Percentiles rank a stretch among this genome's conserved stretches.
Conservation (phyloP, 2,888 invertebrate genomes). For the Loripinus fragilis region DNA sequence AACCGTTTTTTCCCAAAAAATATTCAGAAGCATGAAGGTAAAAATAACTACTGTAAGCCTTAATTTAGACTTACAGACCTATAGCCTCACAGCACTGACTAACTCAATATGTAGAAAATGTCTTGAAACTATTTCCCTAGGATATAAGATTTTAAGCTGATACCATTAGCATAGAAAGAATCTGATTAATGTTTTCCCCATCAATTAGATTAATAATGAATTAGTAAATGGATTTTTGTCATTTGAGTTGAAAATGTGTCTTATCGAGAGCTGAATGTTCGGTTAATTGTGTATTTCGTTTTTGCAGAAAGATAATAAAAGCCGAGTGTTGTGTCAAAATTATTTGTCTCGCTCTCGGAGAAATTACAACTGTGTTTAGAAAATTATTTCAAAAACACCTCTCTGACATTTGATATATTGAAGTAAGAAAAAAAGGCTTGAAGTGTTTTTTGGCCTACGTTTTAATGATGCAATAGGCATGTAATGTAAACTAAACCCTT, state of each 20-base stretch:
- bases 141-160: slow-evolving; percentile 22
- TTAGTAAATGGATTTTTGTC: slow-evolving; percentile 61
- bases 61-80: no score
- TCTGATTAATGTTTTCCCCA: slow-evolving; percentile 22
- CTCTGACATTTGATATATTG: not conserved
- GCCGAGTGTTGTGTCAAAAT: slow-evolving; percentile 3
- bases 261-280: slow-evolving; percentile 9
- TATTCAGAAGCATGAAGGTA: no score
- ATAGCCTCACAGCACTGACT: not conserved
- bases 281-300: slow-evolving; percentile 20
- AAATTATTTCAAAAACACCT: not conserved
- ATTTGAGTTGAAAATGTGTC: slow-evolving; percentile 36
- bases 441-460: not conserved
- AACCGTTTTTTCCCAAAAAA: no score
- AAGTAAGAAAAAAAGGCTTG: not conserved
- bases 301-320: slow-evolving; percentile 1
- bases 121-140: slow-evolving; percentile 17
- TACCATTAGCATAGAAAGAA: slow-evolving; percentile 15
- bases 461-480: not conserved
- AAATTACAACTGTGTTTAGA: not conserved
- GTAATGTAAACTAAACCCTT: no score
- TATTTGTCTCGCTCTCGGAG: not conserved
- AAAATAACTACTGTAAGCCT: no score
- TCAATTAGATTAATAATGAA: slow-evolving; percentile 58
- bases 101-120: slow-evolving; percentile 13